A percentile compares a stretch with the other conserved stretches of the same genome.
phyloP scores from a whole-genome alignment of 2,113 vertebrate species.

The Thalassarche chlororhynchos region DNA sequence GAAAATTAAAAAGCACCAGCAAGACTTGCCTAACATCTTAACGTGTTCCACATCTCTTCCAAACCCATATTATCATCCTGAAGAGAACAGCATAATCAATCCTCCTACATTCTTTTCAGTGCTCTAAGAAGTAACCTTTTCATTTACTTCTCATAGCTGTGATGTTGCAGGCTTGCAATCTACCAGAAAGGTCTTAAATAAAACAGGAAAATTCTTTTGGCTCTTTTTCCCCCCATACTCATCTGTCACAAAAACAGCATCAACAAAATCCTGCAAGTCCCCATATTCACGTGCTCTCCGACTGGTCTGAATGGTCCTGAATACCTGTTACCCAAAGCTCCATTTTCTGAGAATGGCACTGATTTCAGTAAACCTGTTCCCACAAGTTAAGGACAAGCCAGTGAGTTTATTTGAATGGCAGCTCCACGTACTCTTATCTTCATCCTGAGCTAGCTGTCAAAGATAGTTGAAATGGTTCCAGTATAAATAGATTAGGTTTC shows the following conservation, averaged over 20 bases:
- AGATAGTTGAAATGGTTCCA: background rate
- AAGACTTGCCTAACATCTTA: background rate
- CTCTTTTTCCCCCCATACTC: background rate
- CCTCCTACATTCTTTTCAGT: background rate
- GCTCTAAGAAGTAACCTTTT: background rate
- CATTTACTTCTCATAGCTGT: background rate
- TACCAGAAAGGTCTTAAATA: background rate
- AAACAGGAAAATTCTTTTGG: background rate
- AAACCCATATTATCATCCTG: background rate
- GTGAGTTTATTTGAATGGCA: background rate
- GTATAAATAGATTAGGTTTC: background rate
- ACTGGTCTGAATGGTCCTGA: background rate
- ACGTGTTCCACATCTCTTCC: background rate
- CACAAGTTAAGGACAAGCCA: background rate
- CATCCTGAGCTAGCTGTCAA: background rate
- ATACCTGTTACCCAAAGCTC: background rate
- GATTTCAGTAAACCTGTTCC: background rate
- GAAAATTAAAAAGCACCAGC: constrained; percentile 26
- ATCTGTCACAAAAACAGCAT: background rate
- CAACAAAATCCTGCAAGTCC: background rate
- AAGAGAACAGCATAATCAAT: background rate
- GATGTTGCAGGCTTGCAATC: background rate
- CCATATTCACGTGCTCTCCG: background rate
- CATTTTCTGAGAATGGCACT: background rate
- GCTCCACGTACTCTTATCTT: background rate